Conservation (phyloP, 2,113 vertebrate species). For the Hypomesus transpacificus region DNA sequence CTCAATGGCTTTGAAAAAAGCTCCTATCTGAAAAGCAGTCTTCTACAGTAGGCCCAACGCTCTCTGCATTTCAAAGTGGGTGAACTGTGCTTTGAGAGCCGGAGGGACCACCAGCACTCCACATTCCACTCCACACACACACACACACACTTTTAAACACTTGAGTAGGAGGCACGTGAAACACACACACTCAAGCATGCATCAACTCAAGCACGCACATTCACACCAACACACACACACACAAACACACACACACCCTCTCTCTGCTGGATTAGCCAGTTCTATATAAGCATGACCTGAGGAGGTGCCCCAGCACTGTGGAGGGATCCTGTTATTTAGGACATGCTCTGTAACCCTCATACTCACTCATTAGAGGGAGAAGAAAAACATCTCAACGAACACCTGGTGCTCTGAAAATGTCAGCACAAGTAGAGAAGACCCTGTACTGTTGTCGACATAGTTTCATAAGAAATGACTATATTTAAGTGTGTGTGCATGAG, state of each 20-base stretch:
- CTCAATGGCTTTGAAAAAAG: slow-evolving; percentile 37
- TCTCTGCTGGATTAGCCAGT: slow-evolving; percentile 19
- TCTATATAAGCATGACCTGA: slow-evolving; percentile 20
- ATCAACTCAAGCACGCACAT: neutral
- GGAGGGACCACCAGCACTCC: neutral
- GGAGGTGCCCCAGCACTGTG: slow-evolving; percentile 4
- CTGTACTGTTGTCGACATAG: neutral
- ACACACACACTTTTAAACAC: neutral
- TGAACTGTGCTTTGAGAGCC: slow-evolving; percentile 15
- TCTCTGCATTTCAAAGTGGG: slow-evolving; percentile 61
- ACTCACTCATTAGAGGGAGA: slow-evolving; percentile 21
- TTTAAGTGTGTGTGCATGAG: slow-evolving; percentile 5
- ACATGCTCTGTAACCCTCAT: slow-evolving; percentile 33
- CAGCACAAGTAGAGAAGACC: slow-evolving; percentile 15
- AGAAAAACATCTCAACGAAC: slow-evolving; percentile 35
- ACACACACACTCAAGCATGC: neutral
- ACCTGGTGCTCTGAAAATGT: slow-evolving; percentile 56
- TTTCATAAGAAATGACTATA: neutral
- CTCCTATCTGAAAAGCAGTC: slow-evolving; percentile 59
- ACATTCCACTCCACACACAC: slow-evolving; percentile 4
- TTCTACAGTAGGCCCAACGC: slow-evolving; percentile 41
- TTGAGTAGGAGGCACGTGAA: neutral
- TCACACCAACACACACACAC: neutral
- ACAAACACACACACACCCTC: neutral
- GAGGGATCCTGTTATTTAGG: slow-evolving; percentile 14